Evolutionary conservation across 2,797 vertebrate species (phyloP), one percentile per base, ranked within the genome.

Genomic region (Catamblyrhynchus diadema): DNA sequence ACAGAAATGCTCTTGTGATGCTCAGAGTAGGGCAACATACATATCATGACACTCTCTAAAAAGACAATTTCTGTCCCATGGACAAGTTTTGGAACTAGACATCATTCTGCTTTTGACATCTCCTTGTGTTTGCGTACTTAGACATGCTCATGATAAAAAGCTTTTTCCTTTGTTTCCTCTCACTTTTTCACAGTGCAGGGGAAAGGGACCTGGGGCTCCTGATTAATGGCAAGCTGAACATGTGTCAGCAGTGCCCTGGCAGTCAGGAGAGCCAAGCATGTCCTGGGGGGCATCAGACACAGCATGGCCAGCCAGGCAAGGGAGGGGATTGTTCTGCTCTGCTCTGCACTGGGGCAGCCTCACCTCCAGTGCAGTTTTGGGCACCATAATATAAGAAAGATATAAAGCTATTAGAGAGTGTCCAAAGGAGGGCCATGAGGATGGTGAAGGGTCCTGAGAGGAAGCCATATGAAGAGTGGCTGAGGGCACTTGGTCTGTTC

Each of bases 291-390:
- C 39, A 65, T 59, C 65, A 59, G 72, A 13, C 18, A 20, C 30
- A 47, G 14, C 44, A 28, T 16, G 0, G 0, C 30, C 44, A 35
- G 18, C 24, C 0, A 0, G 64, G 10, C 8, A 18, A 30, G 7
- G 50, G 50, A 50, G 28, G 15, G 14, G 17, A 57, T 64, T 75
- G 48, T 56, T 14, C 35, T 0, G 0, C 32, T 62, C 27, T 57
- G 50, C 50, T 77, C 79, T 75, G 56, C 5, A 2, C 37, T 62
- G 37, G 24, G 4, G 12, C 0, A 0, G 21, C 39, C 65, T 90
- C 22, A 24, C 4, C 25, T 65, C 0, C 0, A 41, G 60, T 18
- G 19, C 22, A 35, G 6, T 14, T 51, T 59, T 10, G 45, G 44
- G 39, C 2, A 6, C 18, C 5, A 7, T 6, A 41, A 12, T 6